A percentile compares a stretch with the other conserved stretches of the same genome.
phyloP scores from a whole-genome alignment of 2,888 invertebrate species.

The Drosophila mayaguana region DNA sequence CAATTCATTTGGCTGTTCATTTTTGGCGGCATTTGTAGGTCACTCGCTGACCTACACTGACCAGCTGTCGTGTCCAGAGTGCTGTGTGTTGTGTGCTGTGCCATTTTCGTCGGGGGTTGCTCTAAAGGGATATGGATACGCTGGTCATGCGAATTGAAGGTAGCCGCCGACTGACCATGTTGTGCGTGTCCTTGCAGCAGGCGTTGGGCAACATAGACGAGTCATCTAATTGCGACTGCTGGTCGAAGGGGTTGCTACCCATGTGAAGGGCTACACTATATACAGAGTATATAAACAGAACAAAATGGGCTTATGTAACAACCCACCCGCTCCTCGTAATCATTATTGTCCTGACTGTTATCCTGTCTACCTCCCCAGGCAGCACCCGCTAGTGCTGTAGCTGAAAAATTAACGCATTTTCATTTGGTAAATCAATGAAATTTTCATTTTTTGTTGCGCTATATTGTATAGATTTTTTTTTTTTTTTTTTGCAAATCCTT shows the following conservation, averaged over 20 bases:
- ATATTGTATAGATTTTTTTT: constrained; percentile 10
- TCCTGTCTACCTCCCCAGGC: constrained; percentile 12
- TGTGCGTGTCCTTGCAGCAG: constrained; percentile 48
- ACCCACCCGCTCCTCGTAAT: constrained; percentile 52
- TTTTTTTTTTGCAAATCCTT: constrained; percentile 62
- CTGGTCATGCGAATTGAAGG: constrained; percentile 65
- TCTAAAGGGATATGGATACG: constrained; percentile 60
- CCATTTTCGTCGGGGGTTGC: constrained; percentile 64
- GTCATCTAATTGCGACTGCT: constrained; percentile 63
- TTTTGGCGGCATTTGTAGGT: constrained; percentile 75
- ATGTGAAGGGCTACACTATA: constrained; percentile 1
- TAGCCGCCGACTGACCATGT: constrained; percentile 43
- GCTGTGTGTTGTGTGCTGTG: constrained; percentile 32
- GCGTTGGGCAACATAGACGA: constrained; percentile 50
- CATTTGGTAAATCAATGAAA: constrained; percentile 58
- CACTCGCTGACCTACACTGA: constrained; percentile 57
- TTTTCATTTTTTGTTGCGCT: constrained; percentile 37
- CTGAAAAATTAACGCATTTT: constrained; percentile 66
- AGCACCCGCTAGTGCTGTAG: constrained; percentile 51
- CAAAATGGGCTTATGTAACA: constrained; percentile 43
- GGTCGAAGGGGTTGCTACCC: constrained; percentile 64
- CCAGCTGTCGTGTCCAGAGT: constrained; percentile 61
- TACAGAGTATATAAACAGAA: constrained; percentile 3
- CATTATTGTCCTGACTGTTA: constrained; percentile 13
- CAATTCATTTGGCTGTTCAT: constrained; percentile 32